phyloP scores from a whole-genome alignment of 2,797 vertebrate species.

The Gymnodraco acuticeps region DNA sequence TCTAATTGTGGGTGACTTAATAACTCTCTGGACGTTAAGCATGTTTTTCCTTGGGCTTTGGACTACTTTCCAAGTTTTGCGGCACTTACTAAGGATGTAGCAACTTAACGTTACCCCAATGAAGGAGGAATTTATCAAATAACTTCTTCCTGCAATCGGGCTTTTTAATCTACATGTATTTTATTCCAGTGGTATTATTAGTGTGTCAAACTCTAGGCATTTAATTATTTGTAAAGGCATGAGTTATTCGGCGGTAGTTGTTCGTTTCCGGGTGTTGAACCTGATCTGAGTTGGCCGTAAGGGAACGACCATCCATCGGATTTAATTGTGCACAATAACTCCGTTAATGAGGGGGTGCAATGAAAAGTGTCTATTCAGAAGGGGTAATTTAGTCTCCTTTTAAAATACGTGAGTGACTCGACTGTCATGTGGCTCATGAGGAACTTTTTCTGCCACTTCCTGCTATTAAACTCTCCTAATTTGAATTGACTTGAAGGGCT shows the following conservation, averaged over 20 bases:
- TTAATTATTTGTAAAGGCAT: not conserved
- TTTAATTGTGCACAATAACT: not conserved
- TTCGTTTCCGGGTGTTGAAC: conserved; percentile 71
- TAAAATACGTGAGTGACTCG: not conserved
- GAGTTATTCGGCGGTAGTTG: conserved; percentile 33
- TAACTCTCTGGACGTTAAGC: not conserved
- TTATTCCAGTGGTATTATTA: rapidly evolving
- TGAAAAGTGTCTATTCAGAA: rapidly evolving
- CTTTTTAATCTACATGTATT: rapidly evolving
- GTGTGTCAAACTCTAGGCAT: not conserved
- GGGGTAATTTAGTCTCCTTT: not conserved
- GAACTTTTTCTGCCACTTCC: conserved; percentile 70
- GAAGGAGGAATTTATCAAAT: conserved; percentile 8
- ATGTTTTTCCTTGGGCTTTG: rapidly evolving
- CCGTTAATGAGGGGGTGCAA: not conserved
- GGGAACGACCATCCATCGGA: conserved; percentile 11
- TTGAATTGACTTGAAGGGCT: conserved; percentile 37
- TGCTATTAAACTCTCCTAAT: conserved; percentile 54
- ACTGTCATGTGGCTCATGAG: conserved; percentile 26
- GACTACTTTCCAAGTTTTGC: not conserved
- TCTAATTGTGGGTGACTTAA: not conserved
- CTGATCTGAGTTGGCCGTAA: conserved; percentile 26
- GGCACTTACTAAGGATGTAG: not conserved
- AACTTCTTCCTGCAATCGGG: conserved; percentile 7
- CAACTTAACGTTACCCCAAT: not conserved